These are phyloP conservation scores for Philotrypesis tridentata DNA, from an alignment of 1,140 invertebrate species.

Conservation along the genomic window DNA sequence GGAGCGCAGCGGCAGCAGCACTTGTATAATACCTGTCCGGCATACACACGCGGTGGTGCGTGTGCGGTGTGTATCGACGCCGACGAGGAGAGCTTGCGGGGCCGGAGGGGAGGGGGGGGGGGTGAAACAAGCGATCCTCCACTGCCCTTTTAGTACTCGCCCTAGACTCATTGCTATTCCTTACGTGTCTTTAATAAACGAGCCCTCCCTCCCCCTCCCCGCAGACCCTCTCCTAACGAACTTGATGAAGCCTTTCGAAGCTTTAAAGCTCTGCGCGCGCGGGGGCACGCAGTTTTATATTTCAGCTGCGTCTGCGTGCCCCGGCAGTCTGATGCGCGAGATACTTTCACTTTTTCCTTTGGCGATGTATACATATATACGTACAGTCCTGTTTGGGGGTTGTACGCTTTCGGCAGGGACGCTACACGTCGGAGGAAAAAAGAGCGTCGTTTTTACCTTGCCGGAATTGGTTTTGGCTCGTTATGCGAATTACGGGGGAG, in stretches of 20 bases:
- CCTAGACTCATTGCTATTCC: constrained; percentile 17
- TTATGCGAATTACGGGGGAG: no score
- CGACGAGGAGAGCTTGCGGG: no score
- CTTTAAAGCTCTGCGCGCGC: not conserved
- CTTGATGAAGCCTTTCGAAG: not conserved
- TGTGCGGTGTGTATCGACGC: not conserved
- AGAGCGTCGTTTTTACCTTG: no score
- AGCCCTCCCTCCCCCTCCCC: no score
- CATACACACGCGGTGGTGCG: not conserved
- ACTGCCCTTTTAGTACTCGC: not conserved
- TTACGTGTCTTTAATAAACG: constrained; percentile 22
- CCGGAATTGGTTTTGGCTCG: no score
- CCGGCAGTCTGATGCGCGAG: no score
- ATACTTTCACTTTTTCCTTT: no score
- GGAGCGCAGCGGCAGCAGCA: constrained; percentile 4
- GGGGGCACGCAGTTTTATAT: not conserved
- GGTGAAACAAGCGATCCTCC: not conserved
- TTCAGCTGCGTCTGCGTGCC: no score
- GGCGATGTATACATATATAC: no score
- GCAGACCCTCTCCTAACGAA: not conserved
- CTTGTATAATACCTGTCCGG: constrained; percentile 4
- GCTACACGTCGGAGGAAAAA: no score
- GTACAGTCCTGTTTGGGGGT: no score
- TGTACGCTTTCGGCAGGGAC: no score
- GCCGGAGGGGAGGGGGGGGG: not conserved